Evolutionary conservation across 2,113 vertebrate genomes (phyloP), one percentile per base, ranked within the genome.

Genomic region (Neodon shergylaensis): DNA sequence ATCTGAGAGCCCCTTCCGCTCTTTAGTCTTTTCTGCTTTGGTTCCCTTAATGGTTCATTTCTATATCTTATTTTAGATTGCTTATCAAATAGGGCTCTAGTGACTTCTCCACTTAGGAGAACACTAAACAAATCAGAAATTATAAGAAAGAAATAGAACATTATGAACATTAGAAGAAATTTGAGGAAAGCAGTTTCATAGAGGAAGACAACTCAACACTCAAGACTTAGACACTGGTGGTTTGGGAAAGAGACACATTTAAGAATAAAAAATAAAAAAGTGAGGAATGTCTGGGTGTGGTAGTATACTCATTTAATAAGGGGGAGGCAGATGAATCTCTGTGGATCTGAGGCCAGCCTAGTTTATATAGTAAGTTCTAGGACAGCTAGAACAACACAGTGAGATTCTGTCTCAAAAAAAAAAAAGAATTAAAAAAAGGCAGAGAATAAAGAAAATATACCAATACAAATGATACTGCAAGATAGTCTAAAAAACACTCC

Each of bases 191-290:
- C 33, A 52, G 33, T 88, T 95, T 91, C 74, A 21, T n/a, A 21
- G 52, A 73, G 77, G 24, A 83, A 88, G 1, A 92, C 17, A 79
- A 24, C 21, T 94, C 83, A 63, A n/a, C 65, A 39, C 11, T 52
- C 10, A 68, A 88, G 49, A 28, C 66, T 77, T 94, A 47, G 54
- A 94, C 52, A 28, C 1, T 7, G 88, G 36, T 79, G 12, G 1
- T n/a, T 84, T 58, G 21, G 47, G 14, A 26, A 28, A 87, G 14
- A 87, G 5, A 49, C 19, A 83, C 5, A 88, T 42, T 94, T 85
- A 91, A 84, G 1, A 68, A n/a, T n/a, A 89, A 81, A 39, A 70
- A 94, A 70, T n/a, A 89, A 81, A 39, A 70, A 94, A 70, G 17
- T 83, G 47, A 95, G 17, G 17, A 89, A 33, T 72, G 44, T 11